Percentiles rank a stretch among this genome's conserved stretches.
phyloP scores from a whole-genome alignment of 2,113 vertebrate species.

The Microcebus jonahi region DNA sequence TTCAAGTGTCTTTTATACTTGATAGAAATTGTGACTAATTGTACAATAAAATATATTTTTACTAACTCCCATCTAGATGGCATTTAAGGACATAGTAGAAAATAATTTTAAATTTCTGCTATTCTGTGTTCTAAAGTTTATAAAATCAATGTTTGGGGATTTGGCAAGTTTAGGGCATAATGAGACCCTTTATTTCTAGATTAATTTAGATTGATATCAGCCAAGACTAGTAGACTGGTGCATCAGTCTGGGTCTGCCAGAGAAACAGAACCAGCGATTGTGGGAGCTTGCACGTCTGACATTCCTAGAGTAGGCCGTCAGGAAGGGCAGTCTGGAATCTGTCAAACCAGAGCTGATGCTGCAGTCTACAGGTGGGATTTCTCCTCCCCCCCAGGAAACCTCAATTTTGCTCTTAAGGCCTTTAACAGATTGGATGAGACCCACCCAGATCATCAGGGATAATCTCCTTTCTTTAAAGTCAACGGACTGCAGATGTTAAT shows the following conservation, averaged over 20 bases:
- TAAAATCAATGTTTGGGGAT: background rate
- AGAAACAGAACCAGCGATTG: background rate
- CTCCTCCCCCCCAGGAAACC: background rate
- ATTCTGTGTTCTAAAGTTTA: background rate
- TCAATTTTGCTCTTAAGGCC: background rate
- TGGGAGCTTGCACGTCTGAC: background rate
- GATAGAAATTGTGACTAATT: background rate
- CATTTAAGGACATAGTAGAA: background rate
- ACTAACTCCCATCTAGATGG: background rate
- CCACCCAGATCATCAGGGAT: background rate
- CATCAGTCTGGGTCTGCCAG: background rate
- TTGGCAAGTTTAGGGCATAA: background rate
- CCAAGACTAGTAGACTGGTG: fast-evolving
- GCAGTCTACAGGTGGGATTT: background rate
- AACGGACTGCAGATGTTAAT: background rate
- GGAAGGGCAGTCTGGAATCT: background rate
- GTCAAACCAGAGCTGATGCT: background rate
- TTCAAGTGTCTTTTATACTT: background rate
- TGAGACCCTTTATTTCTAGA: background rate
- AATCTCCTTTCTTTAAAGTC: background rate
- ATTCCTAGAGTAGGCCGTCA: background rate
- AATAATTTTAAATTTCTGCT: slow-evolving; percentile 7
- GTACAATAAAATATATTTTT: background rate
- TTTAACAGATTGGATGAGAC: background rate
- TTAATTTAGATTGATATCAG: background rate